These are phyloP conservation scores for Chamaea fasciata DNA, from an alignment of 2,113 vertebrate species.

Conservation along the genomic window DNA sequence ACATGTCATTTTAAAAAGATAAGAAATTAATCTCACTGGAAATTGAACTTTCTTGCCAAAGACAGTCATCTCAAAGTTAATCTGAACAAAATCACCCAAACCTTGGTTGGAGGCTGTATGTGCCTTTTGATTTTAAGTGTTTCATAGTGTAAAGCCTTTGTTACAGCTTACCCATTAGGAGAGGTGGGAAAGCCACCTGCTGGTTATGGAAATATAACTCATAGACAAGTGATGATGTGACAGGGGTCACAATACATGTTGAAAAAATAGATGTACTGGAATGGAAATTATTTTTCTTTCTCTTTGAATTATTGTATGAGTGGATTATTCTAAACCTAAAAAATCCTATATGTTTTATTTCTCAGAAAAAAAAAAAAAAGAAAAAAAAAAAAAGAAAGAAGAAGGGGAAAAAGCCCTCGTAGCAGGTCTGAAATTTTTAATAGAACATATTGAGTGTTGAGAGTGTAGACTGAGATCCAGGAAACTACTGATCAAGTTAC, in stretches of 20 bases:
- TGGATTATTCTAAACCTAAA: neutral
- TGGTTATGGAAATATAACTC: neutral
- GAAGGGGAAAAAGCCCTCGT: rapidly evolving
- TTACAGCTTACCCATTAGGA: neutral
- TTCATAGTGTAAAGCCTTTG: neutral
- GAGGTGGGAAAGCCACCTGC: neutral
- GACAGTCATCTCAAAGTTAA: neutral
- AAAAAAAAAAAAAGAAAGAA: too few relatives aligned
- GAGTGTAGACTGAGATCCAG: neutral
- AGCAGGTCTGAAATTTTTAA: neutral
- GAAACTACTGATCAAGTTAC: neutral
- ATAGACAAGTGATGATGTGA: neutral
- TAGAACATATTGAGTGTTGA: neutral
- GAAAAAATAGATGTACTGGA: neutral
- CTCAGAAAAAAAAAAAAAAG: neutral
- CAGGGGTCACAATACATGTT: neutral
- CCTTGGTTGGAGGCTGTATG: neutral
- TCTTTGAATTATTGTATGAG: neutral
- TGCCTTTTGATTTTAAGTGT: neutral
- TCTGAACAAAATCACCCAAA: neutral
- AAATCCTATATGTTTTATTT: neutral
- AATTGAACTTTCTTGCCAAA: neutral
- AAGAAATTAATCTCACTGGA: neutral
- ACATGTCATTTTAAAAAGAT: neutral
- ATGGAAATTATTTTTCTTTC: neutral